Evolutionary conservation across 2,113 vertebrate genomes (phyloP).

Genomic region (Prionailurus viverrinus): DNA sequence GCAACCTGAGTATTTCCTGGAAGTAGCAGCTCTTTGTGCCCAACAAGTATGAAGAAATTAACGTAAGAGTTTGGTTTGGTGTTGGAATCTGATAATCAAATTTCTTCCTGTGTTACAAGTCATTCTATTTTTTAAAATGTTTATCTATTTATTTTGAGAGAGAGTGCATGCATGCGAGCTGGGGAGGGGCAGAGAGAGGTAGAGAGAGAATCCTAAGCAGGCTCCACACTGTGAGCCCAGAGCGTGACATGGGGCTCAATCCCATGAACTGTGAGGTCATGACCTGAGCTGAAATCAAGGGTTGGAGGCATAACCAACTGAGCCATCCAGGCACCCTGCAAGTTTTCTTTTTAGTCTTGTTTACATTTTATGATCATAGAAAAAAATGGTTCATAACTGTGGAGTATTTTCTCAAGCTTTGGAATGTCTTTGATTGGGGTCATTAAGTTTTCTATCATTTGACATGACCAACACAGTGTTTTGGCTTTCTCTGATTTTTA

Average conservation of each 20-base stretch:
- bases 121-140: not conserved
- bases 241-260: too few species aligned
- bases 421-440: not conserved
- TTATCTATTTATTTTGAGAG: too few species aligned
- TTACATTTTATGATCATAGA: conserved; percentile 28
- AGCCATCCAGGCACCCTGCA: too few species aligned
- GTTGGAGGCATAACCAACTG: too few species aligned
- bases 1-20: conserved; percentile 50
- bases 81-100: not conserved
- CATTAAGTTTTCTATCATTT: not conserved
- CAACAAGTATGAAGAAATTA: conserved; percentile 39
- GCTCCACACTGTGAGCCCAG: too few species aligned
- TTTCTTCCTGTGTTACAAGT: not conserved
- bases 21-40: conserved; percentile 7
- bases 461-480: not conserved
- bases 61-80: not conserved
- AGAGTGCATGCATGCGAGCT: too few species aligned
- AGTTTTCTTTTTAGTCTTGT: not conserved
- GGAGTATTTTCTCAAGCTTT: conserved; percentile 4
- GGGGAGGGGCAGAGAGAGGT: too few species aligned
- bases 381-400: not conserved
- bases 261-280: too few species aligned
- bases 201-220: too few species aligned
- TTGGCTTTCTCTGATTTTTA: not conserved
- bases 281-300: too few species aligned